Base-by-base conservation (phyloP, 35 echinoderm and acorn worm genomes). In the Ptychodera flava region DNA sequence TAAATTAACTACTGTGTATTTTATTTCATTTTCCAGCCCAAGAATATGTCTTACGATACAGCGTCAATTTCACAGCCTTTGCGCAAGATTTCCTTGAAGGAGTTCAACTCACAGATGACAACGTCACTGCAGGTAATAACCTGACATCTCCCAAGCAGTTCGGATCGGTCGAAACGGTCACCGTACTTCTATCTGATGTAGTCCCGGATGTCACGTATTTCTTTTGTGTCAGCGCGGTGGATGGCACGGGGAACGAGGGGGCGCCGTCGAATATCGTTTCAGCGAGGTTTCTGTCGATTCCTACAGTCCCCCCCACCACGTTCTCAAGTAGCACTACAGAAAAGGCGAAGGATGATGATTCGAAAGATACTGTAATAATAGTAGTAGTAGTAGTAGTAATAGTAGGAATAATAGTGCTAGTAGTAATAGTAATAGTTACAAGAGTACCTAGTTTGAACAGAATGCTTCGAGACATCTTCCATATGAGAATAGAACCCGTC, bases 181-280 rank as follows among this genome's bases (percentile, higher is more conserved):
- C 78, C 27, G 32, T 90, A 84, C 28, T 1, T 27, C 31, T 90
- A 1, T 75, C 82, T 0, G 33, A 37, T 28, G 0, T 37, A 33
- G 81, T 75, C 0, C 37, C 45, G 31, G 85, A 85, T 1, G 88
- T 85, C 0, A 83, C 79, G 0, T 84, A 84, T 33, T 90, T 90
- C 33, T 90, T 90, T 36, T 75, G 35, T 36, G 83, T 90, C 38
- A 32, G 45, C 16, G 88, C 88, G 1, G 28, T 28, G 0, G 88
- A 90, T 35, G 88, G 85, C 31, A 34, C 31, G 10, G 88, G 77
- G 35, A 90, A 90, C 34, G 28, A 15, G 22, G 88, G 81, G 34
- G 88, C 84, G 30, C 30, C 83, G 28, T 90, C 88, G 10, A 90
- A 90, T 33, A 85, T 90, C 29, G 82, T 64, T 12, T 64, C 45